Evolutionary conservation across 2,113 vertebrate species (phyloP).

Genomic region (Butorides virescens): DNA sequence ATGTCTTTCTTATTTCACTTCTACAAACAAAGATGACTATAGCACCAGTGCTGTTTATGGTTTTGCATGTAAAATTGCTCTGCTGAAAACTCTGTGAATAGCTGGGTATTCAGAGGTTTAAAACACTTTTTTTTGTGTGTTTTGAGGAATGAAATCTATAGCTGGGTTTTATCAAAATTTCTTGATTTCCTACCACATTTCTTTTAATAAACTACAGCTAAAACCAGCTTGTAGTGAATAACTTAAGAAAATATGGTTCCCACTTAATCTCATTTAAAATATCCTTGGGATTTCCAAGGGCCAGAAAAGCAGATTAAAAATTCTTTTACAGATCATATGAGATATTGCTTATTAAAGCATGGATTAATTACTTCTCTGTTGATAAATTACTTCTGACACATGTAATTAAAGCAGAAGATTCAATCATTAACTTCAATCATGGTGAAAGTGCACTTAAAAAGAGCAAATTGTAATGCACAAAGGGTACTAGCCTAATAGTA

Average conservation of each 20-base stretch:
- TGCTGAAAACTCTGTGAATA: not conserved
- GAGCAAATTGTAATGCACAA: not conserved
- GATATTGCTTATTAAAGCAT: slow-evolving; percentile 47
- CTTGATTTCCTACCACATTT: not conserved
- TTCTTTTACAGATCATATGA: slow-evolving; percentile 20
- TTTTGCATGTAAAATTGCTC: not conserved
- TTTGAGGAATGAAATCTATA: not conserved
- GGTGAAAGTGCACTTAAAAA: slow-evolving; percentile 16
- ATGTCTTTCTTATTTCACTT: not conserved
- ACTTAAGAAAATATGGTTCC: not conserved
- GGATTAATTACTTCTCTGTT: slow-evolving; percentile 55
- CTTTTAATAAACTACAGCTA: not conserved
- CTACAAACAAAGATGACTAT: not conserved
- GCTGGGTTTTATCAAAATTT: not conserved
- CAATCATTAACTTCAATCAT: slow-evolving; percentile 41
- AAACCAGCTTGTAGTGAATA: not conserved
- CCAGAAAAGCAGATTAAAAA: slow-evolving; percentile 6
- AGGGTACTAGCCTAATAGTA: not conserved
- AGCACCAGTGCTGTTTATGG: not conserved
- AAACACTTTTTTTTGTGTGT: not conserved
- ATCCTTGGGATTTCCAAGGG: not conserved
- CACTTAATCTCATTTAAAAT: not conserved
- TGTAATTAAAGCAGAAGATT: slow-evolving; percentile 48
- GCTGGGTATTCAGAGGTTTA: not conserved
- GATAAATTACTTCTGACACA: slow-evolving; percentile 64